Conservation (phyloP, 2,113 vertebrate species). For the Phyllopteryx taeniolatus region DNA sequence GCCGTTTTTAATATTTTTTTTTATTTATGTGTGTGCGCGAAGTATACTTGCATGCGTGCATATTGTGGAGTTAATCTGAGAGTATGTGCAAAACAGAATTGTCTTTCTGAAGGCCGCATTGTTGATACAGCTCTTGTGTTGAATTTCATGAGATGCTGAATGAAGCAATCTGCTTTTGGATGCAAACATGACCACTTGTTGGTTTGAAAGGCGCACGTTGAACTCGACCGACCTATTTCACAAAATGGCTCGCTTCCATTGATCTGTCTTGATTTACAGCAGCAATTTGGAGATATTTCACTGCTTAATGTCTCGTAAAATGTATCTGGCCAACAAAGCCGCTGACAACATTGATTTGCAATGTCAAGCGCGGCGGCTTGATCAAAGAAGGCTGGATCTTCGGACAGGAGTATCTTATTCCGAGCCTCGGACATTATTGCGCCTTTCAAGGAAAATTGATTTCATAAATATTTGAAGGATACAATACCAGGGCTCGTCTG, state of each 20-base stretch:
- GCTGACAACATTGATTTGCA: slow-evolving; percentile 53
- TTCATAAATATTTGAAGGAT: slow-evolving; percentile 43
- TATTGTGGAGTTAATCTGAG: neutral
- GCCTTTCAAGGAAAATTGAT: slow-evolving; percentile 40
- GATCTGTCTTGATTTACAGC: slow-evolving; percentile 45
- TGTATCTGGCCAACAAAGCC: slow-evolving; percentile 35
- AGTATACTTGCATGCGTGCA: neutral
- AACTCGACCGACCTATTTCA: slow-evolving; percentile 33
- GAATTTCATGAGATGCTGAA: neutral
- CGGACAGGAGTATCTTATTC: slow-evolving; percentile 17
- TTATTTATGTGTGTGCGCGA: neutral
- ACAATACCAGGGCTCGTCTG: neutral
- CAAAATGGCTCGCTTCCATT: slow-evolving; percentile 28
- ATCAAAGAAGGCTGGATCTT: slow-evolving; percentile 29
- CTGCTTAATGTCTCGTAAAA: slow-evolving; percentile 44
- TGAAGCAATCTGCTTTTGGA: slow-evolving; percentile 4
- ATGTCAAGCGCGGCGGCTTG: slow-evolving; percentile 23
- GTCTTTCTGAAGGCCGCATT: too few species aligned
- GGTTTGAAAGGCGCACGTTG: slow-evolving; percentile 24
- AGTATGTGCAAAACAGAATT: neutral
- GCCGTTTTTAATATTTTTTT: too few species aligned
- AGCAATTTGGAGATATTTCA: slow-evolving; percentile 45
- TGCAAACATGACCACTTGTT: slow-evolving; percentile 35
- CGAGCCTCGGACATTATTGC: slow-evolving; percentile 26
- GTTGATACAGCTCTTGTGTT: neutral